These are phyloP conservation scores for Mycteria americana DNA, from an alignment of 2,797 vertebrate genomes.

Conservation along the genomic window DNA sequence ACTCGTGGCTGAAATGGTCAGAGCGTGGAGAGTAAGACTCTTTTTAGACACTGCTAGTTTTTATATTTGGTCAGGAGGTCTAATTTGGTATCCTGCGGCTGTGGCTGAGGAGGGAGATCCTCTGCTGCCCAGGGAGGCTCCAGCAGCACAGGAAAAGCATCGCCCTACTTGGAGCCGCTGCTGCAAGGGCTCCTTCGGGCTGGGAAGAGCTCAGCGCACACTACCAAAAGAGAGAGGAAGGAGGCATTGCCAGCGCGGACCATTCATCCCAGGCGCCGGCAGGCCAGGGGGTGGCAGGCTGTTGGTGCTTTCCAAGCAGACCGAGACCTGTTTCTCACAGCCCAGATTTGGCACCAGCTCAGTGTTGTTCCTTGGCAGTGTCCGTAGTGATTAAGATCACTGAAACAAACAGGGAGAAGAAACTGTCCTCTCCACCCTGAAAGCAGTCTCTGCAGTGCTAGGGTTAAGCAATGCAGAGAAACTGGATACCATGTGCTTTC, in stretches of 20 bases:
- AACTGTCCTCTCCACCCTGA: background rate
- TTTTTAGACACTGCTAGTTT: background rate
- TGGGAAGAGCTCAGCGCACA: background rate
- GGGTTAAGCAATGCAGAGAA: background rate
- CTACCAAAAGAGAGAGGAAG: background rate
- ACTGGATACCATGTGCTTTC: background rate
- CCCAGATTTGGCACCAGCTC: background rate
- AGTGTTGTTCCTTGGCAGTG: background rate
- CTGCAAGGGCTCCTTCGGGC: background rate
- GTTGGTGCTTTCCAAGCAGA: background rate
- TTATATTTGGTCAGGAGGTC: background rate
- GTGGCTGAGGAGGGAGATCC: background rate
- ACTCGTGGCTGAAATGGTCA: background rate
- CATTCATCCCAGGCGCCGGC: background rate
- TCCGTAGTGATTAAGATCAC: background rate
- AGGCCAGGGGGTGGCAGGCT: background rate
- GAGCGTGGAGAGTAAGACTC: background rate
- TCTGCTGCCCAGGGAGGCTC: background rate
- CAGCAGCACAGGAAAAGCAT: fast-evolving
- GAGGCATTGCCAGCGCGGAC: background rate
- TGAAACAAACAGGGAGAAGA: background rate
- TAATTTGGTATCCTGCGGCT: fast-evolving
- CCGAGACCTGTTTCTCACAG: background rate
- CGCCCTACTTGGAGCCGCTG: background rate
- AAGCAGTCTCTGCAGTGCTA: background rate